Base-by-base conservation (phyloP, 2,113 vertebrate species). In the Podilymbus podiceps region DNA sequence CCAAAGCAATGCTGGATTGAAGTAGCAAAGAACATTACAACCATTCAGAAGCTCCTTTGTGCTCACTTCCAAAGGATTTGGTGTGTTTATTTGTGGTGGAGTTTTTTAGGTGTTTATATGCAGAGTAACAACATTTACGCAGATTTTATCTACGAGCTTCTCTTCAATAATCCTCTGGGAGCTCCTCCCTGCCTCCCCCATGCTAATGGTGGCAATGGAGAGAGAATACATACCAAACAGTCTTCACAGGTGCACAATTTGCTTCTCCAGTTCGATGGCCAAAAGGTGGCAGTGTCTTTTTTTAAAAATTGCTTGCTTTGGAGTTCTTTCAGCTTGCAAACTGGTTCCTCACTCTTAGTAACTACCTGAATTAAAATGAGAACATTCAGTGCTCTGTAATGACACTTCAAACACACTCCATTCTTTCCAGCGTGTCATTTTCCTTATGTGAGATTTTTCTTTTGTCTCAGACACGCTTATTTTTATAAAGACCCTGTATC, bases 191-290 rank as follows among this genome's bases (percentile, higher is more conserved):
- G 19, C 59, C 66, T 66, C 27, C 62, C 40, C 69, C 38, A 6
- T 1, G 2, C 4, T 44, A n/a, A 2, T 22, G 40, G 23, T 2
- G 6, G n/a, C 12, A 71, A 82, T 6, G 52, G 53, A 69, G 59
- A 60, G 33, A 56, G 44, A 22, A 46, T 33, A 94, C 98, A n/a
- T 97, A 99, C 99, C 99, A 98, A 97, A 72, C 99, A 99, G 95
- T 95, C 97, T 63, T 96, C 97, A 96, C 99, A 99, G 91, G 98
- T 98, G 95, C 99, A 99, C 22, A 99, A 94, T 93, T 99, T 97
- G 81, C 98, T 97, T n/a, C 99, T 98, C 99, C 99, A 99, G 92
- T 97, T 98, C 6, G 96, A 98, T 5, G 99, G 99, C 99, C 99
- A 99, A 93, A 99, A 99, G 88, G 99, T 99, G 4, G 99, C 99